Evolutionary conservation across 2,113 vertebrate genomes (phyloP), one percentile per base, ranked within the genome.

Genomic region (Triplophysa siluroides): DNA sequence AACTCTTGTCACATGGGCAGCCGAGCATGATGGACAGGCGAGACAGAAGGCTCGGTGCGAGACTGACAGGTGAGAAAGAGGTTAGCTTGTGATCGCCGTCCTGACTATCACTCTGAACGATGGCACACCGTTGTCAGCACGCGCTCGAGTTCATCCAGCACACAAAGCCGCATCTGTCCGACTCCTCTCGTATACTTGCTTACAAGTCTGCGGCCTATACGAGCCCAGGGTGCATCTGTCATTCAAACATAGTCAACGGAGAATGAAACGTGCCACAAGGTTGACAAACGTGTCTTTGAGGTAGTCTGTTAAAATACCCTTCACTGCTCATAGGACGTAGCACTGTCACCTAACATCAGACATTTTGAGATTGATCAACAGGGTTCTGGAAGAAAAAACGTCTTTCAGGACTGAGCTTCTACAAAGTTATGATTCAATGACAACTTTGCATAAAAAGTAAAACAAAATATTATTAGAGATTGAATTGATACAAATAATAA

Each of bases 61-160:
- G 78, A 87, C 84, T 92, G 94, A 91, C 90, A 92, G 90, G 89
- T 89, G 92, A 95, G 91, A 93, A 38, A 82, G 90, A 90, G 87
- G 86, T 88, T 85, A 91, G 81, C 83, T 84, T 86, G 85, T 29
- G 67, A 83, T 65, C 84, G 87, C 63, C 83, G 84, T 88, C 90
- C 81, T 82, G 85, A 82, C 78, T 88, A 87, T 91, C 86, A 88
- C 78, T 76, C 81, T 88, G 79, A 43, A 75, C 83, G 77, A 78
- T 19, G 72, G 23, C n/a, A 52, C 41, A 47, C 33, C 38, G 52
- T 65, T 76, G 76, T 85, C 81, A 74, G 29, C 50, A 19, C 12
- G 67, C 50, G 70, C 73, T 26, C n/a, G 71, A 43, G 56, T 75
- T 29, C 63, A 75, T 63, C 76, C 52, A 54, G 52, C 76, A 81